Evolutionary conservation across 2,113 vertebrate genomes (phyloP), one percentile per base, ranked within the genome.

Genomic region (Tragelaphus imberbis): DNA sequence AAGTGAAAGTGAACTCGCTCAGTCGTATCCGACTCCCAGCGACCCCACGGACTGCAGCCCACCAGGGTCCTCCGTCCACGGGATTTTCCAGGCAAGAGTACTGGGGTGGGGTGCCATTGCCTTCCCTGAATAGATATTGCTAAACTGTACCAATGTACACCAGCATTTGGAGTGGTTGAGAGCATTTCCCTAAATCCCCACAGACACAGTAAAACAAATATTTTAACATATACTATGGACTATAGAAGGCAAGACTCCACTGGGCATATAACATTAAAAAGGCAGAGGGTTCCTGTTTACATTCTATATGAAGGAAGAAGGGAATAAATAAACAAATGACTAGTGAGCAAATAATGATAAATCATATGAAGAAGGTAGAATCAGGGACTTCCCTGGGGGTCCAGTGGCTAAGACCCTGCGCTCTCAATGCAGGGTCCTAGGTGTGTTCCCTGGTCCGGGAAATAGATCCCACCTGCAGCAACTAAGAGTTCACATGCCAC

Each of bases 311-410:
- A 89, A 86, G 36, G 10, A 75, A 51, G 15, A 14, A 19, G 75
- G 27, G 88, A 92, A 47, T 68, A 33, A 81, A 56, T 55, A 93
- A 28, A 16, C 3, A 90, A 91, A 51, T 49, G 7, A 95, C 25
- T 47, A 80, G 19, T 89, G 30, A 80, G 61, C 15, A 84, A 87
- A 16, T 40, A n/a, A 86, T 68, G 55, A 5, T 85, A 75, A 88
- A 65, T 95, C 33, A 44, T 55, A 95, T 5, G 55, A 85, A 75
- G 30, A 91, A 75, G 55, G 47, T 28, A 85, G 56, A 89, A 65
- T 68, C 13, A 40, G 16, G 59, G 40, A 27, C 40, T 77, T 77
- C 71, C 40, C 40, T 44, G 36, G 4, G 27, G 40, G 40, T 77
- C 23, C 21, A 44, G 36, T 44, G 40, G 71, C 71, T 15, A 77